Percentiles rank a stretch among this genome's conserved stretches.
phyloP scores from a whole-genome alignment of 1,140 invertebrate genomes.

The Rhynchophorus ferrugineus region DNA sequence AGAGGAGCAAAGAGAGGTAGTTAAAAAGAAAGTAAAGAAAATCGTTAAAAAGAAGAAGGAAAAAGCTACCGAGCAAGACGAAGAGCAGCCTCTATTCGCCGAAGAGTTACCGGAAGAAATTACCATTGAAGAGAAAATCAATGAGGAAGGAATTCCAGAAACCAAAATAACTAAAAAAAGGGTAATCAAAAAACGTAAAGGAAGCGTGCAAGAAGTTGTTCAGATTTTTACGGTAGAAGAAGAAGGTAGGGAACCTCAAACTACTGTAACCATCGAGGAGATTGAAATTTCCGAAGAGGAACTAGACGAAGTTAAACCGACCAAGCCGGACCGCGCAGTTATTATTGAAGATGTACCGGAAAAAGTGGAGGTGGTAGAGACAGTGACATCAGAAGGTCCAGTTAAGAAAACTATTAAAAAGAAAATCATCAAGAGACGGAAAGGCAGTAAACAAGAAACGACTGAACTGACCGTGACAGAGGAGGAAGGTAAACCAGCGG shows the following conservation, averaged over 20 bases:
- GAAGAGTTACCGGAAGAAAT: slow-evolving; percentile 40
- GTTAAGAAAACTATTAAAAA: slow-evolving; percentile 39
- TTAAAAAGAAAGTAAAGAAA: slow-evolving; percentile 9
- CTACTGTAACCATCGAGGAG: slow-evolving; percentile 36
- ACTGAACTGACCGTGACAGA: slow-evolving; percentile 37
- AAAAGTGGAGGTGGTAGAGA: slow-evolving; percentile 30
- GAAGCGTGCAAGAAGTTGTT: slow-evolving; percentile 42
- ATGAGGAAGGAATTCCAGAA: slow-evolving; percentile 30
- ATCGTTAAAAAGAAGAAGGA: slow-evolving; percentile 11
- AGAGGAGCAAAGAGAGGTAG: slow-evolving; percentile 24
- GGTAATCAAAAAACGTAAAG: slow-evolving; percentile 39
- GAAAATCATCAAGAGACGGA: slow-evolving; percentile 37
- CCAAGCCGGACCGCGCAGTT: slow-evolving; percentile 27
- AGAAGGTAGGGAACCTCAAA: slow-evolving; percentile 41
- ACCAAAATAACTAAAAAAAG: slow-evolving; percentile 40
- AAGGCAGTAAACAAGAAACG: slow-evolving; percentile 33
- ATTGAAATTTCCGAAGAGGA: slow-evolving; percentile 8
- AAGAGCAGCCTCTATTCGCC: slow-evolving; percentile 15
- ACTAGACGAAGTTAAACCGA: slow-evolving; percentile 16
- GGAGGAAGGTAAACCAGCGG: slow-evolving; percentile 40
- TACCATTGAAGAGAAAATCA: slow-evolving; percentile 29
- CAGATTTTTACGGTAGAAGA: slow-evolving; percentile 45
- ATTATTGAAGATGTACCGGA: slow-evolving; percentile 32
- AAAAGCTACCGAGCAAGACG: slow-evolving; percentile 13
- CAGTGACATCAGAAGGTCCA: slow-evolving; percentile 35